Conservation (phyloP, 1,140 invertebrate genomes). For the Ceratina calcarata region DNA sequence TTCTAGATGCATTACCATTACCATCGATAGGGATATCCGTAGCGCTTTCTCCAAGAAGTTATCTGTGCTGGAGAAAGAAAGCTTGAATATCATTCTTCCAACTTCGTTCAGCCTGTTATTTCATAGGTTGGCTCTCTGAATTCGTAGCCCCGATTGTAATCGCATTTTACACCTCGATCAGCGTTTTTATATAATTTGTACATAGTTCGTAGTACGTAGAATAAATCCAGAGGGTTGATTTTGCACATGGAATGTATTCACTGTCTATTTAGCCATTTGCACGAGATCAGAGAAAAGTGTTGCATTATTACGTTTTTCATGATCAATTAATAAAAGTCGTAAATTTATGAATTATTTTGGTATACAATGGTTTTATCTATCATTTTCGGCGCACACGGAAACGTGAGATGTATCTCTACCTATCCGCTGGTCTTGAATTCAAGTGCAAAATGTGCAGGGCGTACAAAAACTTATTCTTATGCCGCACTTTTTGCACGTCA, state of each 20-base stretch:
- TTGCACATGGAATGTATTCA: constrained; percentile 34
- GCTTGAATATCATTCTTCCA: constrained; percentile 32
- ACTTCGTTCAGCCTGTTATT: constrained; percentile 5
- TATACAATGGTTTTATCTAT: background rate
- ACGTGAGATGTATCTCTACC: too few species aligned
- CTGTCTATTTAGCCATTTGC: constrained; percentile 32
- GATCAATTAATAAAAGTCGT: background rate
- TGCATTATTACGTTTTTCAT: background rate
- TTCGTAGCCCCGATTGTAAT: background rate
- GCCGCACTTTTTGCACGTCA: constrained; percentile 53
- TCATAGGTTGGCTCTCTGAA: constrained; percentile 12
- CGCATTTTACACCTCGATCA: background rate
- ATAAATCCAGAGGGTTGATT: constrained; percentile 34
- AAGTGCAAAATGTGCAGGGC: constrained; percentile 50
- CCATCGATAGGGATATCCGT: constrained; percentile 1
- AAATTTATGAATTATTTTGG: background rate
- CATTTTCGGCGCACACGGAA: too few species aligned
- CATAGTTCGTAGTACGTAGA: background rate
- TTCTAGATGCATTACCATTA: constrained; percentile 35
- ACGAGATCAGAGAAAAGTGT: constrained; percentile 16
- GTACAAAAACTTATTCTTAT: constrained; percentile 64
- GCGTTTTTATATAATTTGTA: background rate
- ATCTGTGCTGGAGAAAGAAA: constrained; percentile 65
- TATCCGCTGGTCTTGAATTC: background rate
- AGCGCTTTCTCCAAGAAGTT: constrained; percentile 63